phyloP scores from a whole-genome alignment of 2,797 vertebrate species.

The Sebastes oblongus region DNA sequence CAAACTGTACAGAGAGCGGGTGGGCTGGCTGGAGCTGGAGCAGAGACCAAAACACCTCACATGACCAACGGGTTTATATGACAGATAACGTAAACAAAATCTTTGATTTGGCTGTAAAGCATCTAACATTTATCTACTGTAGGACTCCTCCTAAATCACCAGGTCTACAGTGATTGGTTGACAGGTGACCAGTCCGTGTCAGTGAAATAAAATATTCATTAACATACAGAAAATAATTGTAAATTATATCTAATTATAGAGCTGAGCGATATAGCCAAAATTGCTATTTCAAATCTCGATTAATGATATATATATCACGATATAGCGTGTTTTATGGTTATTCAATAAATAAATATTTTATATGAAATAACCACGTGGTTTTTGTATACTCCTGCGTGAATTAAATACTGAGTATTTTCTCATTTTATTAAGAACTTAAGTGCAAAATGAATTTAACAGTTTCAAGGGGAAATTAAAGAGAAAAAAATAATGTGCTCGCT shows the following conservation, averaged over 20 bases:
- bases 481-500: too few relatives aligned
- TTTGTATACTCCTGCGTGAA: rapidly evolving
- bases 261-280: rapidly evolving
- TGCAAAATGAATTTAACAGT: too few relatives aligned
- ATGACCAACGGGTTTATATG: conserved; percentile 1
- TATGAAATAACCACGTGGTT: too few relatives aligned
- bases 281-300: too few relatives aligned
- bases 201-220: background rate
- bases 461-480: too few relatives aligned
- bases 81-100: background rate
- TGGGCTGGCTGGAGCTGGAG: conserved; percentile 65
- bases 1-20: conserved; percentile 48
- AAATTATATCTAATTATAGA: background rate
- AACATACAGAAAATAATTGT: rapidly evolving
- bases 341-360: too few relatives aligned
- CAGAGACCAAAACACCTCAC: conserved; percentile 58
- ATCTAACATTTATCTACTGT: background rate
- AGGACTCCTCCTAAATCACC: background rate
- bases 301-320: too few relatives aligned
- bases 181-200: background rate
- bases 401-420: too few relatives aligned
- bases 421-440: too few relatives aligned
- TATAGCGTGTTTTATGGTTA: too few relatives aligned
- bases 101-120: background rate
- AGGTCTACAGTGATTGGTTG: background rate